phyloP scores from a whole-genome alignment of 2,888 invertebrate genomes.

The Amiota mariae region DNA sequence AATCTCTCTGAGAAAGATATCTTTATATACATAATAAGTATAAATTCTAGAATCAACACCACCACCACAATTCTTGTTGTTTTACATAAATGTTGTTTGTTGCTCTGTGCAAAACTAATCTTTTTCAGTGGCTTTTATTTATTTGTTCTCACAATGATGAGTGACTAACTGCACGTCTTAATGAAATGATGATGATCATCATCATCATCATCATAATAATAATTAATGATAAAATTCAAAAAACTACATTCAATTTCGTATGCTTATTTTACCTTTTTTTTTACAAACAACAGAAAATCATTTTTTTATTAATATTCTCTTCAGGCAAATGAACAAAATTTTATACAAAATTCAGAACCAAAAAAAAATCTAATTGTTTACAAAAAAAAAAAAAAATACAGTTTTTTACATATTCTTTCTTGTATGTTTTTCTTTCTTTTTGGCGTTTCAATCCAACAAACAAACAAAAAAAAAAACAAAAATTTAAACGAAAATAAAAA shows the following conservation, averaged over 20 bases:
- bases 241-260: too few species aligned
- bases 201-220: slow-evolving; percentile 1
- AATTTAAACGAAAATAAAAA: slow-evolving; percentile 10
- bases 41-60: too few species aligned
- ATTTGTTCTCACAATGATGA: slow-evolving; percentile 5
- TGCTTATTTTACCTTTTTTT: too few species aligned
- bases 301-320: too few species aligned
- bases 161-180: slow-evolving; percentile 60
- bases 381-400: slow-evolving; percentile 28
- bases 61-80: too few species aligned
- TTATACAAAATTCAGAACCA: not conserved
- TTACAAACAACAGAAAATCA: too few species aligned
- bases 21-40: too few species aligned
- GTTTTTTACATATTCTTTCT: slow-evolving; percentile 51
- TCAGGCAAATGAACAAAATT: too few species aligned
- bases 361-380: slow-evolving; percentile 6
- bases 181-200: too few species aligned
- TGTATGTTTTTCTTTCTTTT: slow-evolving; percentile 52
- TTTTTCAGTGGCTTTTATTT: slow-evolving; percentile 34
- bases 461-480: slow-evolving; percentile 9
- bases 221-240: too few species aligned
- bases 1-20: too few species aligned
- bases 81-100: too few species aligned
- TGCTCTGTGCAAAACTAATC: not conserved
- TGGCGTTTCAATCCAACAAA: slow-evolving; percentile 38